These are phyloP conservation scores for Malurus splendens DNA, from an alignment of 2,797 vertebrate genomes.

Conservation along the genomic window DNA sequence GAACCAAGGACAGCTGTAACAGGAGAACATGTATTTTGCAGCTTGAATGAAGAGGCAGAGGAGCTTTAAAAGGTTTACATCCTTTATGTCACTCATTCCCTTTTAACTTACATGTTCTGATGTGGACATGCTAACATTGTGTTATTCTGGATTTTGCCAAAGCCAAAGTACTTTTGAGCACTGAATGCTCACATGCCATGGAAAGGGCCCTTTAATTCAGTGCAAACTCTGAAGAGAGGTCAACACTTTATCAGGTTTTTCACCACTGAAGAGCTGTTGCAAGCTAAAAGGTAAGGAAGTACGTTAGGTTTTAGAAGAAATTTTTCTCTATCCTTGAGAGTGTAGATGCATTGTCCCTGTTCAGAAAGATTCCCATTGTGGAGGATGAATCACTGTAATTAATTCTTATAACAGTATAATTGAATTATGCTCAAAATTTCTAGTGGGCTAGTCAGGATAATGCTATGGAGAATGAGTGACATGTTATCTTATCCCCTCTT, in stretches of 20 bases:
- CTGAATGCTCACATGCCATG: not conserved
- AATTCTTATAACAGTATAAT: not conserved
- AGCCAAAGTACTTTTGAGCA: not conserved
- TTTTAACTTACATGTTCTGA: not conserved
- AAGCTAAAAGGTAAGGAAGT: not conserved
- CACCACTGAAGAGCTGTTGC: not conserved
- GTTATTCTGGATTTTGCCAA: not conserved
- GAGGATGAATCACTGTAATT: not conserved
- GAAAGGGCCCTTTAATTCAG: not conserved
- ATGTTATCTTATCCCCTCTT: not conserved
- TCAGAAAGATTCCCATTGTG: not conserved
- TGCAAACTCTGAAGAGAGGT: not conserved
- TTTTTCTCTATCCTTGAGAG: not conserved
- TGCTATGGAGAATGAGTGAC: not conserved
- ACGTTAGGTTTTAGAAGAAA: not conserved
- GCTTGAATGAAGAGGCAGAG: not conserved
- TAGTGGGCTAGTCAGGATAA: not conserved
- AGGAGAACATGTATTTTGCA: not conserved
- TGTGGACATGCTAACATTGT: not conserved
- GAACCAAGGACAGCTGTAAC: not conserved
- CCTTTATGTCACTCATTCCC: not conserved
- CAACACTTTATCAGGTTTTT: not conserved
- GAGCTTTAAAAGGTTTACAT: not conserved
- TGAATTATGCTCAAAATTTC: not conserved
- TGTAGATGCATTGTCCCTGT: accelerated